These are phyloP conservation scores for Sarcophaga rosellei DNA, from an alignment of 2,888 invertebrate species.

Conservation along the genomic window DNA sequence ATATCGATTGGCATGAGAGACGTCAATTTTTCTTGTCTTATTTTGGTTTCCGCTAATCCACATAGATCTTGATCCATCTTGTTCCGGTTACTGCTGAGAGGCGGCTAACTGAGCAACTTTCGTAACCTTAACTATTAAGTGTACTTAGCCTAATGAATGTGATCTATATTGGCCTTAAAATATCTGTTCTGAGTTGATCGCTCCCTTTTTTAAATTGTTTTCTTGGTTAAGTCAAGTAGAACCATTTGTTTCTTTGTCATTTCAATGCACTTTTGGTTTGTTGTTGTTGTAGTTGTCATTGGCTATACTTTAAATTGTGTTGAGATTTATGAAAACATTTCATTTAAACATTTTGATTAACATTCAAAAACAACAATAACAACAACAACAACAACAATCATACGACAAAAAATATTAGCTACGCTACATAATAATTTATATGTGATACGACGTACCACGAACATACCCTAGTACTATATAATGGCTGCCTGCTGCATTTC, in stretches of 20 bases:
- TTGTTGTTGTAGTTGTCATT: not conserved
- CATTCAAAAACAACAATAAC: conserved; percentile 32
- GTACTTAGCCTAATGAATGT: no score
- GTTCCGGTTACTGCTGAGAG: no score
- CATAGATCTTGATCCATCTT: no score
- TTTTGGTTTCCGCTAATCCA: no score
- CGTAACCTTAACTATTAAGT: no score
- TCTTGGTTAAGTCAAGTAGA: not conserved
- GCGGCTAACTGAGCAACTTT: no score
- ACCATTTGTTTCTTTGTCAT: not conserved
- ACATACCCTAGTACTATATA: no score
- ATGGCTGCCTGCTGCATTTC: no score
- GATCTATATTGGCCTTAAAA: no score
- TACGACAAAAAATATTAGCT: not conserved
- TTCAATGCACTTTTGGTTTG: conserved; percentile 2
- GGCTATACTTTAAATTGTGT: conserved; percentile 21
- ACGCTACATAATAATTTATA: not conserved
- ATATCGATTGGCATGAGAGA: no score
- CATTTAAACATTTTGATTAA: conserved; percentile 62
- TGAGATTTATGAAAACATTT: conserved; percentile 65
- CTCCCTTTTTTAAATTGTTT: not conserved
- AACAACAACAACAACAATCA: not conserved
- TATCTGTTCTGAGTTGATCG: not conserved
- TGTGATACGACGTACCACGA: not conserved
- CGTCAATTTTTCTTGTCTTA: no score